phyloP scores from a whole-genome alignment of 2,888 invertebrate species.

The Holacanthella duospinosa region DNA sequence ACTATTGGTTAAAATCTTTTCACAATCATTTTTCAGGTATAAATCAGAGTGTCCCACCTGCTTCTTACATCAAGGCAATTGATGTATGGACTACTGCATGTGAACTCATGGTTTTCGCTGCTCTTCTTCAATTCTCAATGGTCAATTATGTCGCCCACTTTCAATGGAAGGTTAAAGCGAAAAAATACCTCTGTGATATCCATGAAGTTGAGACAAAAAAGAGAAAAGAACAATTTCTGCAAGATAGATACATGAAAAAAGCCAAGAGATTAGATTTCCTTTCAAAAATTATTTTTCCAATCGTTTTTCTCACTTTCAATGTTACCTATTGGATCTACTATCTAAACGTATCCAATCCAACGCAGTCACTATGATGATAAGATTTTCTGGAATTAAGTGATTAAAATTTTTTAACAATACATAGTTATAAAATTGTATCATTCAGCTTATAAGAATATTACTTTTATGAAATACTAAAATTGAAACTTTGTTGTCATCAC shows the following conservation, averaged over 20 bases:
- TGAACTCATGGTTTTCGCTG: conserved; percentile 47
- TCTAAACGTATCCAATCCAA: neutral
- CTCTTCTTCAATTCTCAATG: conserved; percentile 47
- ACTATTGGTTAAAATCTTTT: no score
- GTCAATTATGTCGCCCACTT: conserved; percentile 42
- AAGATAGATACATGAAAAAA: conserved; percentile 8
- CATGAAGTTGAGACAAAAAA: conserved; percentile 5
- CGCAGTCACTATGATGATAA: no score
- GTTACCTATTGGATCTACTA: conserved; percentile 24
- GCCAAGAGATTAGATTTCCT: conserved; percentile 20
- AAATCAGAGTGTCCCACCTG: conserved; percentile 45
- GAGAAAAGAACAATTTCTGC: conserved; percentile 8
- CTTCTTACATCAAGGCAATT: conserved; percentile 48
- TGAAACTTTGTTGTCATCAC: no score
- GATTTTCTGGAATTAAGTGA: no score
- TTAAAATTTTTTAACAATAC: no score
- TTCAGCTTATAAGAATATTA: no score
- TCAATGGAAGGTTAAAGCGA: conserved; percentile 6
- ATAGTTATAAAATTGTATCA: no score
- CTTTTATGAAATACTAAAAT: no score
- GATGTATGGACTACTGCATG: conserved; percentile 43
- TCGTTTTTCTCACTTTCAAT: conserved; percentile 24
- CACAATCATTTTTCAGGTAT: conserved; percentile 38
- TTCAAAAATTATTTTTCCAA: conserved; percentile 25
- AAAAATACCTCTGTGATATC: neutral